phyloP scores from a whole-genome alignment of 1,140 invertebrate genomes.

The Lepidotrigona ventralis region DNA sequence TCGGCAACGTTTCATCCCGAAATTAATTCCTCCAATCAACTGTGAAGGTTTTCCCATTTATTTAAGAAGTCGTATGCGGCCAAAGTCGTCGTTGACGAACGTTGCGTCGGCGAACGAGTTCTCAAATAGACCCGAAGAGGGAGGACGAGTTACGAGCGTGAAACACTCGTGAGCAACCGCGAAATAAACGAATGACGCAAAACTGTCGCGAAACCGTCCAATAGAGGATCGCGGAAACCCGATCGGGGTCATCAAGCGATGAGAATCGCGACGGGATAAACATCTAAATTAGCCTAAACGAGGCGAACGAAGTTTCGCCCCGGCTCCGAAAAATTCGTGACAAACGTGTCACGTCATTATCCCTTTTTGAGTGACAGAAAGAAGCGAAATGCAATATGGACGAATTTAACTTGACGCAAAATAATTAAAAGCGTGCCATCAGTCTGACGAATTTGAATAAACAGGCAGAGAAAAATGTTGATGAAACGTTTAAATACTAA shows the following conservation, averaged over 20 bases:
- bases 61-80: background rate
- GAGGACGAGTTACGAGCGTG: background rate
- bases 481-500: too few relatives aligned
- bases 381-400: background rate
- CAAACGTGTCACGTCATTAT: background rate
- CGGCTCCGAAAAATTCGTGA: background rate
- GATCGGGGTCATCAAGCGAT: conserved; percentile 15
- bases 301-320: background rate
- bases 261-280: conserved; percentile 1
- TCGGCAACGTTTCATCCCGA: too few relatives aligned
- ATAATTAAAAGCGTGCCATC: background rate
- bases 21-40: too few relatives aligned
- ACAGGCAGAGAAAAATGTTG: too few relatives aligned
- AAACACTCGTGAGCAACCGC: background rate
- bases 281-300: conserved; percentile 21
- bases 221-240: conserved; percentile 7
- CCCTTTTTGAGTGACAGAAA: background rate
- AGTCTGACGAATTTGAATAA: too few relatives aligned
- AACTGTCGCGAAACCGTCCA: conserved; percentile 15
- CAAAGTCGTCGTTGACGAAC: background rate
- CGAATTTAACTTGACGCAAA: background rate
- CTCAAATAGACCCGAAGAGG: background rate
- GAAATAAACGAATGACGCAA: conserved; percentile 29
- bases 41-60: too few relatives aligned
- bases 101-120: background rate